phyloP scores from a whole-genome alignment of 2,888 invertebrate genomes.

The Drosophila neonasuta region DNA sequence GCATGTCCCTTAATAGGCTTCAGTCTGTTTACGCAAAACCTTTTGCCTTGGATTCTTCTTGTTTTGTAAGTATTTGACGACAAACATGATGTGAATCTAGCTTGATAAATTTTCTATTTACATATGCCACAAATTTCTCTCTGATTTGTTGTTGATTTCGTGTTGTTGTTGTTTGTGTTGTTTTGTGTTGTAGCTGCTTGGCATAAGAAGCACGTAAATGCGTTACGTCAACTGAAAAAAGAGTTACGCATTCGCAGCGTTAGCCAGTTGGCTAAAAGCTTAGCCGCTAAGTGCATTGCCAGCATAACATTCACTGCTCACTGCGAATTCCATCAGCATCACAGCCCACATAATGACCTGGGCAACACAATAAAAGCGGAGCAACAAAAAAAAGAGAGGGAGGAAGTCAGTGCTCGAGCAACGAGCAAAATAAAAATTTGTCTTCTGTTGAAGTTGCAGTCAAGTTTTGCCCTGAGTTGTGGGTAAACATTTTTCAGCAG shows the following conservation, averaged over 20 bases:
- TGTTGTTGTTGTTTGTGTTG: constrained; percentile 2
- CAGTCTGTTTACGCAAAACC: constrained; percentile 36
- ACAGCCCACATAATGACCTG: constrained; percentile 71
- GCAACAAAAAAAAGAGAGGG: constrained; percentile 8
- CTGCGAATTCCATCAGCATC: constrained; percentile 62
- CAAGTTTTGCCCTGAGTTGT: constrained; percentile 72
- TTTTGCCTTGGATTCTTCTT: constrained; percentile 46
- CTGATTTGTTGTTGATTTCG: constrained; percentile 20
- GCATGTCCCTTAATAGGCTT: constrained; percentile 55
- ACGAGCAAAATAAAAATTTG: constrained; percentile 65
- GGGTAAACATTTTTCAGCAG: constrained; percentile 76
- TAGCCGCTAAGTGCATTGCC: constrained; percentile 58
- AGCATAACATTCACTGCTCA: constrained; percentile 15
- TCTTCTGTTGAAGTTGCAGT: constrained; percentile 73
- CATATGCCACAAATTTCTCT: constrained; percentile 64
- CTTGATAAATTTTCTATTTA: constrained; percentile 78
- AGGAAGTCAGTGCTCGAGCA: constrained; percentile 31
- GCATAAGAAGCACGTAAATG: constrained; percentile 64
- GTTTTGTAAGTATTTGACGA: constrained; percentile 38
- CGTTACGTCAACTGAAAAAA: constrained; percentile 41
- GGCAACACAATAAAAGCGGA: constrained; percentile 35
- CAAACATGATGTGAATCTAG: constrained; percentile 74
- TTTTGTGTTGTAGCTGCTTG: constrained; percentile 31
- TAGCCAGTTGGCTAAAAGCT: constrained; percentile 65
- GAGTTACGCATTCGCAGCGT: constrained; percentile 69